Conservation (phyloP, 2,888 invertebrate species). For the Drosophila kokeensis region DNA sequence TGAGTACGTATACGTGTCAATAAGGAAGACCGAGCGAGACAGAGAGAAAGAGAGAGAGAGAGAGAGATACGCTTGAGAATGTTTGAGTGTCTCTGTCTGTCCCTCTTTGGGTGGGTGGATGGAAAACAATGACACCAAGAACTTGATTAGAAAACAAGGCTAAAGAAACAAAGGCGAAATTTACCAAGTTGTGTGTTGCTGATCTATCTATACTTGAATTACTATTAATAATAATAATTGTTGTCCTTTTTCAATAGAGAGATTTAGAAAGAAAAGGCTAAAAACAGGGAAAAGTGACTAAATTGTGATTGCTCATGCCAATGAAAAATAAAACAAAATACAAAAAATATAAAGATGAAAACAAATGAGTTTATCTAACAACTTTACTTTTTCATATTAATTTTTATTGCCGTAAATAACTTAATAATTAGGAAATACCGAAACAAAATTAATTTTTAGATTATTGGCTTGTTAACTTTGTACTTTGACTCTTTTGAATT, state of each 20-base stretch:
- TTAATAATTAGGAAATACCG: no score
- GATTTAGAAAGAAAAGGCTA: background rate
- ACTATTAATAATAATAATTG: background rate
- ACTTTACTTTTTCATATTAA: no score
- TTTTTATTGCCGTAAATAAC: no score
- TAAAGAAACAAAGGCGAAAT: background rate
- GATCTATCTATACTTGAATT: background rate
- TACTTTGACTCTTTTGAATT: background rate
- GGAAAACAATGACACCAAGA: background rate
- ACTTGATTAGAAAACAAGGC: background rate
- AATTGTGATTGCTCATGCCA: background rate
- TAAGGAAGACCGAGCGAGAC: background rate
- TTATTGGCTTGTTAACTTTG: background rate
- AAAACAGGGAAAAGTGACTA: background rate
- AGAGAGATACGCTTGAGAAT: conserved; percentile 4
- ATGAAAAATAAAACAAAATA: background rate
- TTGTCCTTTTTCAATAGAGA: background rate
- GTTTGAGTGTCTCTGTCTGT: background rate
- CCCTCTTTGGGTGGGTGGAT: conserved; percentile 13
- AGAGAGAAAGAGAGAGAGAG: background rate
- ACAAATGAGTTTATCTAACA: background rate
- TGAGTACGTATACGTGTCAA: conserved; percentile 55
- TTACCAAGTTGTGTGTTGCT: background rate
- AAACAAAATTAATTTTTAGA: background rate
- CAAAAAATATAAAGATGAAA: background rate